Evolutionary conservation across 1,140 invertebrate species (phyloP).

Genomic region (Aphidius gifuensis): DNA sequence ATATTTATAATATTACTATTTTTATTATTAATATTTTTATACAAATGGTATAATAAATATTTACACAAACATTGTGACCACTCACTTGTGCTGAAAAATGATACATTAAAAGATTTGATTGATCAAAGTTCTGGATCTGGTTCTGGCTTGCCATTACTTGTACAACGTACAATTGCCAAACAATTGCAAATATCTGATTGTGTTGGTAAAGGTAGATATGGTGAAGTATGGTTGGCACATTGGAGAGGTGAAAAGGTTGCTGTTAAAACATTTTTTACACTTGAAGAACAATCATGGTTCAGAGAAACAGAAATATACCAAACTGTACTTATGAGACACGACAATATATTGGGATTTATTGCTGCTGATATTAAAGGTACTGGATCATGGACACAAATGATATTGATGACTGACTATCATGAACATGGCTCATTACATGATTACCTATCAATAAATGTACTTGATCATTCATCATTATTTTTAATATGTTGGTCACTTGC

Average conservation of each 20-base stretch:
- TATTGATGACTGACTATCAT: conserved; percentile 89
- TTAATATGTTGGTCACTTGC: conserved; percentile 73
- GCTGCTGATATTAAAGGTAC: conserved; percentile 77
- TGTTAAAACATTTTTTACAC: conserved; percentile 85
- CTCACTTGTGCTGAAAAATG: conserved; percentile 50
- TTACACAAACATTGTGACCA: conserved; percentile 57
- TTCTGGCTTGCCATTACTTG: conserved; percentile 84
- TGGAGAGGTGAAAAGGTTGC: conserved; percentile 87
- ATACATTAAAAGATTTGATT: conserved; percentile 69
- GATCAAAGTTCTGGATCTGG: conserved; percentile 85
- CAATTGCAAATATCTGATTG: conserved; percentile 81
- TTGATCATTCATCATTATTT: conserved; percentile 66
- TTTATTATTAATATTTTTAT: conserved; percentile 62
- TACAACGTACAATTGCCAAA: conserved; percentile 91
- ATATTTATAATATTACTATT: conserved; percentile 64
- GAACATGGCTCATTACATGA: conserved; percentile 86
- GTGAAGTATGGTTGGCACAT: conserved; percentile 81
- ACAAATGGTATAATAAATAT: conserved; percentile 49
- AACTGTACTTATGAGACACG: conserved; percentile 86
- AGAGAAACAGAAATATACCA: conserved; percentile 91
- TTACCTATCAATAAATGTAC: conserved; percentile 73
- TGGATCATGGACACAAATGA: conserved; percentile 73
- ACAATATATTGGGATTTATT: conserved; percentile 89
- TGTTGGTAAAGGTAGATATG: conserved; percentile 89
- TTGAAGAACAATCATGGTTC: conserved; percentile 86